A percentile compares a stretch with the other conserved stretches of the same genome.
phyloP scores from a whole-genome alignment of 2,888 invertebrate genomes.

The Exocentrus adspersus region DNA sequence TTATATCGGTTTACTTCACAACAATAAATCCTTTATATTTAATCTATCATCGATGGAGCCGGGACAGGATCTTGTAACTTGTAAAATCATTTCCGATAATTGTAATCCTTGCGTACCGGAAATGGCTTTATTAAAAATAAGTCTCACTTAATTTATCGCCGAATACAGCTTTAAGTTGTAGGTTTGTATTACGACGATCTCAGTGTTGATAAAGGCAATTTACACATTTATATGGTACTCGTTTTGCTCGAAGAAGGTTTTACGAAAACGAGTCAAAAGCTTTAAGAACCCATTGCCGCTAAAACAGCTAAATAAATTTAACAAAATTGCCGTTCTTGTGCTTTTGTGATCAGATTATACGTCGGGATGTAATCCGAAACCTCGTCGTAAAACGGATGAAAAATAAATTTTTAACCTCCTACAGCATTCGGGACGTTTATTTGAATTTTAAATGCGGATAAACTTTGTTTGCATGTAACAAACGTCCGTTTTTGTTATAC shows the following conservation, averaged over 20 bases:
- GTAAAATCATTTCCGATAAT: no score
- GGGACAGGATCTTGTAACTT: no score
- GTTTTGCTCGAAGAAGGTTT: slow-evolving; percentile 26
- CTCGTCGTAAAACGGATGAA: slow-evolving; percentile 48
- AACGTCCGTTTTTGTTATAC: not conserved
- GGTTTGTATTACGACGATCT: not conserved
- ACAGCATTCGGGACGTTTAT: slow-evolving; percentile 46
- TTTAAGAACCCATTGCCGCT: slow-evolving; percentile 6
- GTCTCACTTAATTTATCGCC: no score
- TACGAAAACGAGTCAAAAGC: slow-evolving; percentile 7
- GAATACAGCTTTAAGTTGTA: no score
- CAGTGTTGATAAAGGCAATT: not conserved
- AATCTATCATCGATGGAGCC: no score
- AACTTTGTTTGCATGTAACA: not conserved
- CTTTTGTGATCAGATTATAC: slow-evolving; percentile 43
- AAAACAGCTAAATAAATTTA: slow-evolving; percentile 43
- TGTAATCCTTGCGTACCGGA: no score
- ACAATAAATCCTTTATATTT: not conserved
- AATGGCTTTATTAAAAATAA: no score
- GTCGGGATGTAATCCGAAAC: slow-evolving; percentile 46
- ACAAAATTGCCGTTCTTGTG: slow-evolving; percentile 43
- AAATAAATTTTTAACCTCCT: slow-evolving; percentile 42
- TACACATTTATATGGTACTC: slow-evolving; percentile 12
- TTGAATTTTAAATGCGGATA: slow-evolving; percentile 38
- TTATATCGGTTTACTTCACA: not conserved